Evolutionary conservation across 37 sponge, comb jelly and placozoan genomes (phyloP).

Genomic region (Crambe crambe): DNA sequence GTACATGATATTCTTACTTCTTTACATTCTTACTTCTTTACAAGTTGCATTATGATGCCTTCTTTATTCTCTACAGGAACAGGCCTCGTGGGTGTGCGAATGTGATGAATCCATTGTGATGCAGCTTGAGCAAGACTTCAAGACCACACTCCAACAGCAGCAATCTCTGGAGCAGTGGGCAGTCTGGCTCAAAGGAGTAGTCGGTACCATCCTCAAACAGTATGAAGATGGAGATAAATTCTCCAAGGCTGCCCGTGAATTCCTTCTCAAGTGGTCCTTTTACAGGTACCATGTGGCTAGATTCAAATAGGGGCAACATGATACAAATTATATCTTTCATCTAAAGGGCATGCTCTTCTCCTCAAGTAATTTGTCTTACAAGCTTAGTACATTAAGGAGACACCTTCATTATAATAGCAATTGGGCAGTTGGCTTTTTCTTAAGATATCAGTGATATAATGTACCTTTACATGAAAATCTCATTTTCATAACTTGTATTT

Average conservation of each 20-base stretch:
- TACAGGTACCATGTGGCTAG: slow-evolving; percentile 93
- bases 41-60: too few species aligned
- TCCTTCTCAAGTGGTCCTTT: slow-evolving; percentile 99
- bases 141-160: slow-evolving; percentile 90
- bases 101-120: slow-evolving; percentile 90
- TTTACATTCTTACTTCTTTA: too few species aligned
- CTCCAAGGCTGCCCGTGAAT: slow-evolving; percentile 87
- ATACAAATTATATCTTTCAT: not conserved
- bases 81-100: slow-evolving; percentile 99
- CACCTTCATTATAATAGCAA: too few species aligned
- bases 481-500: not conserved
- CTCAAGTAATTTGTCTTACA: not conserved
- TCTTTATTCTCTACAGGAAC: slow-evolving; percentile 78
- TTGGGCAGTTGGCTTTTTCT: too few species aligned
- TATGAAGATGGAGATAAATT: slow-evolving; percentile 61
- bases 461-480: too few species aligned
- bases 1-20: too few species aligned
- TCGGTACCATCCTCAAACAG: slow-evolving; percentile 74
- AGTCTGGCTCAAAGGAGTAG: slow-evolving; percentile 90
- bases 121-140: slow-evolving; percentile 92
- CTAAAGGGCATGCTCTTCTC: not conserved
- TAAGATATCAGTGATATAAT: too few species aligned
- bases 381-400: too few species aligned
- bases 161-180: slow-evolving; percentile 95
- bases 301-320: too few species aligned